phyloP scores from a whole-genome alignment of 2,888 invertebrate genomes.

The Cheilosia vernalis region DNA sequence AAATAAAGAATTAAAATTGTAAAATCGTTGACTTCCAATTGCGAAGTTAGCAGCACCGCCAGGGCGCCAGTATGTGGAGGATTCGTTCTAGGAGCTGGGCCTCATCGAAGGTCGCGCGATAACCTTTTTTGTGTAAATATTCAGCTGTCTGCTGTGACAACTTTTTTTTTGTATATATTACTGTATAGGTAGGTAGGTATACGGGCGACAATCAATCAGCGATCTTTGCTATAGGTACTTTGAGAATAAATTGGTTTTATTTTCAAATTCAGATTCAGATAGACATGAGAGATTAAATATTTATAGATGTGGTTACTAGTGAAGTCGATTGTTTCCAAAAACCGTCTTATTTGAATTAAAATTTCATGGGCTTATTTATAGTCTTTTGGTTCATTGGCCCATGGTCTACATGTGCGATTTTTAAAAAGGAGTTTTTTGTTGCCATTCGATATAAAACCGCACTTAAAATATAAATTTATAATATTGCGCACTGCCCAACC shows the following conservation, averaged over 20 bases:
- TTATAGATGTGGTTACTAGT: neutral
- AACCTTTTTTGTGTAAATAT: conserved; percentile 32
- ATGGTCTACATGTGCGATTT: neutral
- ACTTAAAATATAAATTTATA: neutral
- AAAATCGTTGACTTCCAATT: conserved; percentile 29
- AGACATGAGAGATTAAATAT: neutral
- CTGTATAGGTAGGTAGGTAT: neutral
- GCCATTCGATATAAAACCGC: neutral
- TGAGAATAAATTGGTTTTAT: conserved; percentile 10
- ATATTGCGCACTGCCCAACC: too few species aligned
- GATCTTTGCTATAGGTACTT: conserved; percentile 10
- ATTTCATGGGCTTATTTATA: neutral
- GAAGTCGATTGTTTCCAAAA: neutral
- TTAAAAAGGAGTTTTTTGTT: neutral
- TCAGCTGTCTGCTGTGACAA: conserved; percentile 6
- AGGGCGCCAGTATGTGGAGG: neutral
- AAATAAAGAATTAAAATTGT: conserved; percentile 15
- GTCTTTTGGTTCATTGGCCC: neutral
- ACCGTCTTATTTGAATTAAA: neutral
- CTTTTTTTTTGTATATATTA: neutral
- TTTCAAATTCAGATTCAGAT: neutral
- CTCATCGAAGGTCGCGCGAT: conserved; percentile 38
- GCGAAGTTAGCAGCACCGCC: conserved; percentile 19
- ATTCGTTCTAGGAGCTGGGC: neutral
- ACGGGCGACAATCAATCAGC: conserved; percentile 27